phyloP scores from a whole-genome alignment of 64 coral and sea anemone genomes.

The Pocillopora damicornis region DNA sequence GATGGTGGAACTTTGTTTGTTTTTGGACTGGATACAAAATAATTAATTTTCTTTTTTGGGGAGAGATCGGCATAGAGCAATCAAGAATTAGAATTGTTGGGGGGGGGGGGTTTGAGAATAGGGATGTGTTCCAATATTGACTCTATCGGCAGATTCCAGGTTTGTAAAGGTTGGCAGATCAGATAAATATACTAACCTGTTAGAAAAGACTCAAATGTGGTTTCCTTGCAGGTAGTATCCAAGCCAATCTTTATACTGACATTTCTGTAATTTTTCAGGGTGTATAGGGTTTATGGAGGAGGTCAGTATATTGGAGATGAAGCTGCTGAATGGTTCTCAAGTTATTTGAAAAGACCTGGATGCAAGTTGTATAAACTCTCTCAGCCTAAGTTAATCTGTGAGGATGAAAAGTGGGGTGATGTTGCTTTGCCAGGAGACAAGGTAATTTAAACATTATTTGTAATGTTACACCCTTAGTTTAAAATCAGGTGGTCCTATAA shows the following conservation, averaged over 20 bases:
- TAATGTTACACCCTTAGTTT: too few species aligned
- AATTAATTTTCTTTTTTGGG: not conserved
- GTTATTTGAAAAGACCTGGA: conserved; percentile 57
- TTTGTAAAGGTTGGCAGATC: too few species aligned
- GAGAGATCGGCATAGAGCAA: too few species aligned
- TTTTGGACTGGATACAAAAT: too few species aligned
- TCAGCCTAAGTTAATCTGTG: conserved; percentile 34
- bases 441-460: not conserved
- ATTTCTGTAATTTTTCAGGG: not conserved
- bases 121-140: too few species aligned
- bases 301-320: conserved; percentile 66
- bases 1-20: too few species aligned
- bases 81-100: too few species aligned
- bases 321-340: conserved; percentile 75
- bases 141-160: too few species aligned
- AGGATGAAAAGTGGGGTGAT: conserved; percentile 64
- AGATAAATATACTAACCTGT: too few species aligned
- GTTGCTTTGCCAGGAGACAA: conserved; percentile 46
- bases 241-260: not conserved
- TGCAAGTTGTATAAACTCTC: conserved; percentile 50
- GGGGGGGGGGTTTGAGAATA: too few species aligned
- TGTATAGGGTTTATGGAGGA: conserved; percentile 5
- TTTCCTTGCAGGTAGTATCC: too few species aligned
- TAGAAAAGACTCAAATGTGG: too few species aligned
- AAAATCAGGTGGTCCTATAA: not conserved